These are phyloP conservation scores for Tachina grossa DNA, from an alignment of 2,888 invertebrate species.

Conservation along the genomic window DNA sequence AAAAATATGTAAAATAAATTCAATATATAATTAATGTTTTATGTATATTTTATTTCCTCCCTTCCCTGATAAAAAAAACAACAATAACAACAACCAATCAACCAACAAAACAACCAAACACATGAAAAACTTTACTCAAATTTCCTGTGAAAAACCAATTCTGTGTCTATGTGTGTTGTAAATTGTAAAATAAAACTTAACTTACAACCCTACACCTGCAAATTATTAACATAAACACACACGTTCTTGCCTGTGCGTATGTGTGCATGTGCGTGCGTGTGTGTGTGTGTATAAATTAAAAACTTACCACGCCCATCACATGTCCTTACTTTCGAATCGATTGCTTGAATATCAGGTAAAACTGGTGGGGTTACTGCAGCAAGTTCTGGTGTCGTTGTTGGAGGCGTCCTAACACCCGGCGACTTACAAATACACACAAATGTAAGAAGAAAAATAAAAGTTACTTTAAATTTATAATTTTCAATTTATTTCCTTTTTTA, in stretches of 20 bases:
- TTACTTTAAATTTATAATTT: conserved; percentile 71
- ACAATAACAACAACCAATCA: neutral
- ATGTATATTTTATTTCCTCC: conserved; percentile 41
- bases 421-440: conserved; percentile 82
- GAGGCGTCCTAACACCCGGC: conserved; percentile 78
- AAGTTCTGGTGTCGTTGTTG: conserved; percentile 72
- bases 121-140: conserved; percentile 8
- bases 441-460: conserved; percentile 77
- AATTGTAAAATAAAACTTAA: conserved; percentile 20
- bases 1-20: neutral
- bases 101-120: neutral
- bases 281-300: conserved; percentile 3
- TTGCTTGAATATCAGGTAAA: conserved; percentile 78
- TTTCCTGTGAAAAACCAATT: conserved; percentile 37
- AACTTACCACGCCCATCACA: conserved; percentile 37
- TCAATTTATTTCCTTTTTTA: neutral
- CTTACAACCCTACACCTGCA: neutral
- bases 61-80: conserved; percentile 3
- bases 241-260: neutral
- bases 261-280: conserved; percentile 13
- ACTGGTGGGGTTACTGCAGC: conserved; percentile 76
- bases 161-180: conserved; percentile 51
- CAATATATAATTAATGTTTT: conserved; percentile 27
- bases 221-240: conserved; percentile 11
- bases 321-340: neutral